Evolutionary conservation across 2,113 vertebrate species (phyloP).

Genomic region (Morone saxatilis): DNA sequence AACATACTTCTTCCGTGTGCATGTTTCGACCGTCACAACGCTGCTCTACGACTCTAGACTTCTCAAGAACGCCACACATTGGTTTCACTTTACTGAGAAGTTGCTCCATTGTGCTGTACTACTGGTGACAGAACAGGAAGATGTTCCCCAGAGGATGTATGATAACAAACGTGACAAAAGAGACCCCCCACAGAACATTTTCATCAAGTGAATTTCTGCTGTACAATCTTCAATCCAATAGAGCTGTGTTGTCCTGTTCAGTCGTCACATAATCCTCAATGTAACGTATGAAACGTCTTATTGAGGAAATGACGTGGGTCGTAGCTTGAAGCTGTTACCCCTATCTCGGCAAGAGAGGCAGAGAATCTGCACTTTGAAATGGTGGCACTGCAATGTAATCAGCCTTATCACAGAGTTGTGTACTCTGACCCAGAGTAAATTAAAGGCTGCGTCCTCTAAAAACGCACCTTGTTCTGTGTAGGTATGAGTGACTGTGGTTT

Average conservation of each 20-base stretch:
- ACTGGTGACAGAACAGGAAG: slow-evolving; percentile 44
- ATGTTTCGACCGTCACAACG: neutral
- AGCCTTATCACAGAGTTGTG: slow-evolving; percentile 74
- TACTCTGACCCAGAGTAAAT: slow-evolving; percentile 77
- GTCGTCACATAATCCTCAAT: neutral
- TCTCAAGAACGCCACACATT: slow-evolving; percentile 17
- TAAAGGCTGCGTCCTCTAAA: slow-evolving; percentile 62
- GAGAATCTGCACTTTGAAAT: slow-evolving; percentile 57
- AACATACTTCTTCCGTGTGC: neutral
- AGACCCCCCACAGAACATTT: neutral
- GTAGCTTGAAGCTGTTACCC: slow-evolving; percentile 14
- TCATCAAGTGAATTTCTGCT: neutral
- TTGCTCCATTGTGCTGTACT: slow-evolving; percentile 26
- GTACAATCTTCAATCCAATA: neutral
- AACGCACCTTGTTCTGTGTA: slow-evolving; percentile 57
- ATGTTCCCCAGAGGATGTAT: slow-evolving; percentile 26
- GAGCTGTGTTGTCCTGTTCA: neutral
- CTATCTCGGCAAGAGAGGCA: slow-evolving; percentile 17
- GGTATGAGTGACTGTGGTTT: slow-evolving; percentile 42
- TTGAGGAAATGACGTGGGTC: slow-evolving; percentile 2
- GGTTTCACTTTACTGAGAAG: slow-evolving; percentile 33
- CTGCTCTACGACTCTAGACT: neutral
- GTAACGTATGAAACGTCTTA: slow-evolving; percentile 3
- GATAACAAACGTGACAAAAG: slow-evolving; percentile 23
- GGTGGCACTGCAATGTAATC: slow-evolving; percentile 64